phyloP scores from a whole-genome alignment of 2,888 invertebrate species.

The Heliconius hortense region DNA sequence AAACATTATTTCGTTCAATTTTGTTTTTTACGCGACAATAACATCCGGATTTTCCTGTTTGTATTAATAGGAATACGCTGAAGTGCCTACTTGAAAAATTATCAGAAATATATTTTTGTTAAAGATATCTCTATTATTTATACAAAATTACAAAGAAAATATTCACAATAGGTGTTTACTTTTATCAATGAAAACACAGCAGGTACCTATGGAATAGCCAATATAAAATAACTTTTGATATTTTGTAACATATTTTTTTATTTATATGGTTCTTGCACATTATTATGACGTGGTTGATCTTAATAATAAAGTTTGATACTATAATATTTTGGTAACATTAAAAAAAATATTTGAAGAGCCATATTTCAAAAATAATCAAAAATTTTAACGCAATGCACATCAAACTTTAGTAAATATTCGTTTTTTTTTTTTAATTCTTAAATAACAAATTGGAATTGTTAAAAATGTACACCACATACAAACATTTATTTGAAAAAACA shows the following conservation, averaged over 20 bases:
- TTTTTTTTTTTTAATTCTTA: constrained; percentile 33
- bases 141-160: background rate
- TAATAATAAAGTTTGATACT: background rate
- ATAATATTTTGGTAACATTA: background rate
- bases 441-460: constrained; percentile 51
- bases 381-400: background rate
- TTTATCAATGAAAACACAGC: background rate
- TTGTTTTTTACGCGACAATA: background rate
- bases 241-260: background rate
- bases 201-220: background rate
- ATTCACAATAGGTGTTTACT: background rate
- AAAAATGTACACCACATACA: constrained; percentile 53
- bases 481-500: constrained; percentile 51
- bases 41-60: constrained; percentile 19
- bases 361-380: background rate
- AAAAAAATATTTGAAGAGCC: background rate
- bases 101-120: background rate
- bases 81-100: constrained; percentile 6
- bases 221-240: constrained; percentile 15
- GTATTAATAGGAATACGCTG: constrained; percentile 26
- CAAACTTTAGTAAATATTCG: constrained; percentile 26
- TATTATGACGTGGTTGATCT: background rate
- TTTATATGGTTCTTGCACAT: background rate
- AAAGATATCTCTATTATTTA: background rate
- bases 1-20: background rate